phyloP scores from a whole-genome alignment of 1,140 invertebrate genomes.

The Neodiprion fabricii region DNA sequence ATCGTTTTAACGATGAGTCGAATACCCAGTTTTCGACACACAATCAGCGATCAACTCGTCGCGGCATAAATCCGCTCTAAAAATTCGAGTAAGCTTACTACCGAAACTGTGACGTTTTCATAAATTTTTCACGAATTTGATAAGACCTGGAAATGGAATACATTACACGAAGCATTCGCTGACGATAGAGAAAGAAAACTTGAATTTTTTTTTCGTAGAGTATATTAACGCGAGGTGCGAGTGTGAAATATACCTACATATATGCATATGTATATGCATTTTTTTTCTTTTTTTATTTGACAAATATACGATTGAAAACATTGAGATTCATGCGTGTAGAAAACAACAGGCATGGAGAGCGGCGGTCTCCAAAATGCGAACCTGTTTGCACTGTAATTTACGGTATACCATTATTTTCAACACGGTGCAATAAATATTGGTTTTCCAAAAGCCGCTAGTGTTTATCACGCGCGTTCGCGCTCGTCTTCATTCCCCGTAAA shows the following conservation, averaged over 20 bases:
- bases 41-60: no score
- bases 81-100: no score
- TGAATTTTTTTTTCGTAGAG: background rate
- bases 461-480: conserved; percentile 7
- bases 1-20: background rate
- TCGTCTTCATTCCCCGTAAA: background rate
- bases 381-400: conserved; percentile 13
- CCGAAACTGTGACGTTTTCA: no score
- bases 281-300: background rate
- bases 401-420: conserved; percentile 6
- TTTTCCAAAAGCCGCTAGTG: conserved; percentile 12
- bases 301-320: conserved; percentile 3
- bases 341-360: background rate
- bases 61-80: no score
- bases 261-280: no score
- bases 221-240: no score
- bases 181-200: background rate
- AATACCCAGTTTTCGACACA: background rate
- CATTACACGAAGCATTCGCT: background rate
- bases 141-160: no score
- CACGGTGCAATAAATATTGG: conserved; percentile 15
- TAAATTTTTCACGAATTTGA: no score
- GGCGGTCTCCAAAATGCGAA: conserved; percentile 5
- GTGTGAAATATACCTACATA: no score
- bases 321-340: background rate